A percentile compares a stretch with the other conserved stretches of the same genome.
Evolutionary conservation across 1,140 invertebrate species (phyloP).

Genomic region (Octopus bimaculoides): DNA sequence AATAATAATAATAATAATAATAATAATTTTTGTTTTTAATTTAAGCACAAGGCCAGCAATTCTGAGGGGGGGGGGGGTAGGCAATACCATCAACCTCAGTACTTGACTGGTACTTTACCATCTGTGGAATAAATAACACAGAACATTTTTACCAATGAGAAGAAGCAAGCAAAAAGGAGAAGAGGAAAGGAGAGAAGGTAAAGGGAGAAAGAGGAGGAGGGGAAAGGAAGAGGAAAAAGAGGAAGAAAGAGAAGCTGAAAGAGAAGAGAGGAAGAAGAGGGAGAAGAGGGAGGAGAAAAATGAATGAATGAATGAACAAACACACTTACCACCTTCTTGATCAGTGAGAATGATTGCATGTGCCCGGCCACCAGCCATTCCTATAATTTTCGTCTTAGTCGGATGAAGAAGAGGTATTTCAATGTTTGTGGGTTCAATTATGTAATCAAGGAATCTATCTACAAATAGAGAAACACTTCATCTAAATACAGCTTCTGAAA

Average conservation of each 20-base stretch:
- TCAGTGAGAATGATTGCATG: constrained; percentile 80
- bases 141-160: too few species aligned
- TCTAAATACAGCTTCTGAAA: too few species aligned
- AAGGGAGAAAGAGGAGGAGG: constrained; percentile 9
- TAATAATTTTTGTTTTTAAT: too few species aligned
- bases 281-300: neutral
- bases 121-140: too few species aligned
- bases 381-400: constrained; percentile 55
- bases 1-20: too few species aligned
- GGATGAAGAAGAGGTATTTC: constrained; percentile 67
- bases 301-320: neutral
- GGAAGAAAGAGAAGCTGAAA: constrained; percentile 16
- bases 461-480: constrained; percentile 24
- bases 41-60: too few species aligned
- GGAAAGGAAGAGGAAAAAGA: constrained; percentile 12
- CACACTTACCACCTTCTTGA: constrained; percentile 63
- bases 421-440: constrained; percentile 76
- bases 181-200: constrained; percentile 15
- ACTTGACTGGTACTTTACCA: too few species aligned
- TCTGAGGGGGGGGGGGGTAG: too few species aligned
- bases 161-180: constrained; percentile 15
- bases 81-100: too few species aligned
- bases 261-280: constrained; percentile 2
- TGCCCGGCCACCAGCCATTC: constrained; percentile 79
- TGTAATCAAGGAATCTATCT: constrained; percentile 69